Base-by-base conservation (phyloP, 1,140 invertebrate genomes). In the Drosophila ercepeae region DNA sequence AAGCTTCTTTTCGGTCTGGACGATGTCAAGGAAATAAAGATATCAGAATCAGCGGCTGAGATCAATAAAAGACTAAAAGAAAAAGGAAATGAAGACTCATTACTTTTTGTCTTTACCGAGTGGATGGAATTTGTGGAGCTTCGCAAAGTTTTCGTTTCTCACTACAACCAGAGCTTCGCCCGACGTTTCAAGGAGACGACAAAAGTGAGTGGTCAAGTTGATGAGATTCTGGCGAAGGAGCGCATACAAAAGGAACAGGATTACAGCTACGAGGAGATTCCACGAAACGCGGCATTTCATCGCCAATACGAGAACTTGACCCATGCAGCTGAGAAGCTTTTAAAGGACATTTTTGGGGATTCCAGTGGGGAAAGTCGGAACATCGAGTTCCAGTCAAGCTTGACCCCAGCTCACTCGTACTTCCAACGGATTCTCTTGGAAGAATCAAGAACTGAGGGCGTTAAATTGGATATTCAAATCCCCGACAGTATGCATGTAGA, bases 1-100 rank as follows among this genome's bases (percentile, higher is more conserved):
- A 95, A 95, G 92, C 76, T 94, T 2, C 71, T 95, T 3, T 94
- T 94, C 75, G 93, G 93, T 2, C 75, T 95, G 1, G 94, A 95
- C 90, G 94, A 92, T 41, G 74, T 92, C 7, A 94, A 94, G 1
- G 95, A 95, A 89, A 90, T 92, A 32, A 74, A 92, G 57, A 93
- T 94, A 18, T 95, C 94, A 2, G 74, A 91, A 32, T 91, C 93
- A 25, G 92, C 93, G 0, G 79, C 90, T 4, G 86, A 90, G 93
- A 94, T 84, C 73, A 92, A 84, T 61, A 70, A 65, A 27, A 42
- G 44, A 21, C 42, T 86, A 0, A 4, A 18, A n/a, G 41, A 27
- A 9, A 9, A 42, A 4, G 34, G 18, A 36, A 5, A 7, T 13
- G 21, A 18, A 39, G 42, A 29, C 18, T 45, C 78, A 1, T 91